A percentile compares a stretch with the other conserved stretches of the same genome.
Conservation (phyloP, 2,113 vertebrate genomes). For the Etia nguti region DNA sequence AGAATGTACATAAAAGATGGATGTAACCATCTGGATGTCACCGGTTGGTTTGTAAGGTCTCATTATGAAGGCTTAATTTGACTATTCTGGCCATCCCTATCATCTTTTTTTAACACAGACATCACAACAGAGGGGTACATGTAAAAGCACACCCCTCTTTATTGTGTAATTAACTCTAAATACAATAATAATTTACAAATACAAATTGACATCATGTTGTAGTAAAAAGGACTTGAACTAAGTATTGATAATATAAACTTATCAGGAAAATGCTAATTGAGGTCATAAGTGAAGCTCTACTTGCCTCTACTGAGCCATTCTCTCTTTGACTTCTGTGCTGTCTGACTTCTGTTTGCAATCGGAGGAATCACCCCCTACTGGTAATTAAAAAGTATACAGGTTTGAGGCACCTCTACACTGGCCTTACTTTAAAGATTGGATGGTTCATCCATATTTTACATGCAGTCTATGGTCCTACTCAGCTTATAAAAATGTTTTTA, state of each 20-base stretch:
- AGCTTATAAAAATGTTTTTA: no score
- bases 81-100: not conserved
- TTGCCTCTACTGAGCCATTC: not conserved
- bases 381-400: no score
- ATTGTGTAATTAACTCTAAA: not conserved
- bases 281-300: no score
- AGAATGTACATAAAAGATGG: not conserved
- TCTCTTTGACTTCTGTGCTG: not conserved
- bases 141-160: not conserved
- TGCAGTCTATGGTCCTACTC: not conserved
- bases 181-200: not conserved
- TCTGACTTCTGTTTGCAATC: not conserved
- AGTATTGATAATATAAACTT: no score
- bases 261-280: no score
- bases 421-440: not conserved
- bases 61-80: not conserved
- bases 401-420: not conserved
- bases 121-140: not conserved
- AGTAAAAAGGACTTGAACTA: no score
- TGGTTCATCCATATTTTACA: not conserved
- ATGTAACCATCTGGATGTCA: not conserved
- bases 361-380: not conserved
- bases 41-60: not conserved
- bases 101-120: not conserved
- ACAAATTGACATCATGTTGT: no score